phyloP scores from a whole-genome alignment of 2,888 invertebrate species.

The Drosophila colorata region DNA sequence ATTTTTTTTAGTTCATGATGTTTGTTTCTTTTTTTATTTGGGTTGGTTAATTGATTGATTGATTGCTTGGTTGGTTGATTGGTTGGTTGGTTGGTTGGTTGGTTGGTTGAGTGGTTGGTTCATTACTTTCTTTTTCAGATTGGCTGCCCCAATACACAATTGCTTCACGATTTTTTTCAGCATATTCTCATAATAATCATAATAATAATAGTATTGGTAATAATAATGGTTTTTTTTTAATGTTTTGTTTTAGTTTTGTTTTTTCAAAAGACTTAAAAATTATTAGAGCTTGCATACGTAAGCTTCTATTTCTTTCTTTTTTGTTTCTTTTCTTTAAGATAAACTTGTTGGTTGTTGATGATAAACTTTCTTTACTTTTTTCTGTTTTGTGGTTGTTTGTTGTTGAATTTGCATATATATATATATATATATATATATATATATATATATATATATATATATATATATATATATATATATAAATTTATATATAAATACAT shows the following conservation, averaged over 20 bases:
- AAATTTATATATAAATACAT: slow-evolving; percentile 9
- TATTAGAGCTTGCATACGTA: slow-evolving; percentile 53
- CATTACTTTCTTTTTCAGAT: slow-evolving; percentile 76
- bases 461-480: too few relatives aligned
- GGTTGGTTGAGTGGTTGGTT: slow-evolving; percentile 48
- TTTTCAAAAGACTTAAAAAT: slow-evolving; percentile 59
- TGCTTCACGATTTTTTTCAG: slow-evolving; percentile 85
- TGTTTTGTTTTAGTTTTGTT: slow-evolving; percentile 35
- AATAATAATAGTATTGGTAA: slow-evolving; percentile 63
- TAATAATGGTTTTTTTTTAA: slow-evolving; percentile 47
- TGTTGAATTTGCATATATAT: slow-evolving; percentile 11
- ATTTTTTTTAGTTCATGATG: slow-evolving; percentile 17
- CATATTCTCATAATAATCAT: slow-evolving; percentile 74
- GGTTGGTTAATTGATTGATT: slow-evolving; percentile 22
- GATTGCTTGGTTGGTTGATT: slow-evolving; percentile 38
- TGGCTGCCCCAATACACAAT: slow-evolving; percentile 86
- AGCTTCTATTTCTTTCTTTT: slow-evolving; percentile 41
- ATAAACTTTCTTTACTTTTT: slow-evolving; percentile 21
- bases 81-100: slow-evolving; percentile 53
- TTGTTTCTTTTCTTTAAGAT: slow-evolving; percentile 27
- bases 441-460: slow-evolving; percentile 8
- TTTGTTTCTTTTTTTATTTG: slow-evolving; percentile 14
- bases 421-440: slow-evolving; percentile 1
- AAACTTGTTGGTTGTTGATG: slow-evolving; percentile 32
- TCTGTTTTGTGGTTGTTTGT: slow-evolving; percentile 32